Evolutionary conservation across 2,113 vertebrate species (phyloP).

Genomic region (Pheucticus melanocephalus): DNA sequence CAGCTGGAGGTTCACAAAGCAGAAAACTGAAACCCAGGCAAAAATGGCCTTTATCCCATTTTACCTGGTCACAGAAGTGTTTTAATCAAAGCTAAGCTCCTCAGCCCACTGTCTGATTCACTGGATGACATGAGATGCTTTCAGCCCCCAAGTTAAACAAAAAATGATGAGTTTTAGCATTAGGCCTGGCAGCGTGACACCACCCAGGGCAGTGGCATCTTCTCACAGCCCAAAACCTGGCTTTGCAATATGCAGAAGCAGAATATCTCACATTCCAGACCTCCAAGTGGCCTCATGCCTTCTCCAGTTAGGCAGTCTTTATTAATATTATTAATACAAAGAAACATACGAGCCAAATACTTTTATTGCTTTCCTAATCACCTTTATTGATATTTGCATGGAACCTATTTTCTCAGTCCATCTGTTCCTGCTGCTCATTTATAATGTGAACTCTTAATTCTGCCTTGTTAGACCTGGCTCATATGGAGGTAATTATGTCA

Average conservation of each 20-base stretch:
- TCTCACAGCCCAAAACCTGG: background rate
- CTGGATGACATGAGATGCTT: background rate
- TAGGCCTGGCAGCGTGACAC: background rate
- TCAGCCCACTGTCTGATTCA: background rate
- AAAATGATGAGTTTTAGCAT: background rate
- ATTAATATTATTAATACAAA: background rate
- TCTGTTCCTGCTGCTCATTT: conserved; percentile 52
- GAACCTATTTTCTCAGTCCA: conserved; percentile 27
- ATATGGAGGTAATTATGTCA: conserved; percentile 22
- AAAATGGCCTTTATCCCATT: background rate
- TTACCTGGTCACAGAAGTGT: background rate
- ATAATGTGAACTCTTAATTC: conserved; percentile 11
- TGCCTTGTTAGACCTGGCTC: conserved; percentile 16
- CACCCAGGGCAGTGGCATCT: background rate
- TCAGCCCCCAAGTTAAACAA: background rate
- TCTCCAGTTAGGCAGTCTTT: background rate
- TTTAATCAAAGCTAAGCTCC: background rate
- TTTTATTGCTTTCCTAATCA: conserved; percentile 18
- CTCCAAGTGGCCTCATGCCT: background rate
- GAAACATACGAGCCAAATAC: background rate
- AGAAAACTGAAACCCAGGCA: background rate
- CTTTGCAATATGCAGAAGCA: background rate
- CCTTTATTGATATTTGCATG: conserved; percentile 39
- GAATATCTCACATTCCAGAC: background rate
- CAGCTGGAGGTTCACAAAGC: background rate